Percentiles rank a stretch among this genome's conserved stretches.
These are phyloP conservation scores for Tricholauxania praeusta DNA, from an alignment of 2,888 invertebrate species.

Conservation along the genomic window DNA sequence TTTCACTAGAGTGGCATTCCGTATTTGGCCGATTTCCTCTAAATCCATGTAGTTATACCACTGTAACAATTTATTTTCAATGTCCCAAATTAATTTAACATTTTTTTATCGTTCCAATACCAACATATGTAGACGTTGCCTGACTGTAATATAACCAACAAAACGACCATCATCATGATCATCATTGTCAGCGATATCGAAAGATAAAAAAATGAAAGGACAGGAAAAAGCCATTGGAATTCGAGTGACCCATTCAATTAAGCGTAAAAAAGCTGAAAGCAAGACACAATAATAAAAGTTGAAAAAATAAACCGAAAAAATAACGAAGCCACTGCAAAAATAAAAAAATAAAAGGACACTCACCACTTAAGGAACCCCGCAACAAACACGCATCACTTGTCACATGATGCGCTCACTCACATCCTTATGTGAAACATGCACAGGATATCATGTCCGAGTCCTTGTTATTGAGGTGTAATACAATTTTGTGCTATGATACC, in stretches of 20 bases:
- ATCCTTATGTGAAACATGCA: constrained; percentile 46
- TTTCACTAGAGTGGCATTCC: too few relatives aligned
- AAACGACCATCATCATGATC: constrained; percentile 44
- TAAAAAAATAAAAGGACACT: constrained; percentile 53
- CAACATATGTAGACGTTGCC: constrained; percentile 24
- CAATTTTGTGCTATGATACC: constrained; percentile 65
- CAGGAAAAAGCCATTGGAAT: constrained; percentile 53
- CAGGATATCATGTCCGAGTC: constrained; percentile 51
- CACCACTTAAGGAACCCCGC: constrained; percentile 64
- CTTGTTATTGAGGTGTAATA: constrained; percentile 67
- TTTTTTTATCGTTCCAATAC: background rate
- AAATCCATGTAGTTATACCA: background rate
- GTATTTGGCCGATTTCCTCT: too few relatives aligned
- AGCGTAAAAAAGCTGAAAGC: constrained; percentile 58
- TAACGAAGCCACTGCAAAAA: constrained; percentile 13
- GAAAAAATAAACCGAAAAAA: constrained; percentile 3
- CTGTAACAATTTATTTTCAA: constrained; percentile 26
- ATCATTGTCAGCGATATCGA: constrained; percentile 38
- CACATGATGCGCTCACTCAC: constrained; percentile 48
- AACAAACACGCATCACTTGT: constrained; percentile 67
- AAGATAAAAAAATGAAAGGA: constrained; percentile 19
- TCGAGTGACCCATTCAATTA: constrained; percentile 68
- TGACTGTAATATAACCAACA: constrained; percentile 42
- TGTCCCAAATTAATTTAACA: constrained; percentile 8
- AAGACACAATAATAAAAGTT: constrained; percentile 9